Evolutionary conservation across 1,140 invertebrate species (phyloP), one percentile per base, ranked within the genome.

Genomic region (Ctenoplectra terminalis): DNA sequence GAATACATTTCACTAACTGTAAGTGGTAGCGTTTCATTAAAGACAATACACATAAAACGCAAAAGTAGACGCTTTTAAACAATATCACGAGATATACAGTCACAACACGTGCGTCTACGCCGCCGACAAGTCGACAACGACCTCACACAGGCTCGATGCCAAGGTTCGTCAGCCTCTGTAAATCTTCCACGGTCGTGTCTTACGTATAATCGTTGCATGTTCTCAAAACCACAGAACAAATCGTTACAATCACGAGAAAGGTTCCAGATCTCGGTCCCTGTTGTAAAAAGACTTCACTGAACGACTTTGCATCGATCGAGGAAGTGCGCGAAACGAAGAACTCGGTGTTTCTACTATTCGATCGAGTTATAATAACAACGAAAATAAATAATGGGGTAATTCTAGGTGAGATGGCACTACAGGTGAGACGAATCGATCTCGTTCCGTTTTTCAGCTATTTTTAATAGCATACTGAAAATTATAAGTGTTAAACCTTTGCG

Each of bases 81-180:
- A 74, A 63, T 23, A 23, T 54, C 46, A 73, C 76, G 20, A 75
- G 34, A 74, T 76, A 85, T 81, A 82, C 83, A 72, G 58, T 71
- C 46, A 72, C 67, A 74, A 78, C 61, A 80, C 88, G 88, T 89
- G 85, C 84, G 90, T 91, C 90, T 90, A 66, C 87, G 83, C 81
- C 84, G 87, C 83, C 79, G 85, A 87, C 84, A 82, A 83, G 77
- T 89, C 83, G 86, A 90, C 78, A 70, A 85, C 76, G 71, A 50
- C 67, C 50, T 54, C 66, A 50, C 43, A 37, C 46, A 58, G 43
- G 56, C 50, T 58, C 46, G 31, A 46, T 52, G n/a, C 48, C 23
- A 43, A 58, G 71, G 54, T 70, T 66, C 70, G 26, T 66, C 52
- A 34, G 15, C 50, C 74, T 60, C 52, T 58, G 29, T 70, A 20